Evolutionary conservation across 2,888 invertebrate species (phyloP).

Genomic region (Leucophenga maculata): DNA sequence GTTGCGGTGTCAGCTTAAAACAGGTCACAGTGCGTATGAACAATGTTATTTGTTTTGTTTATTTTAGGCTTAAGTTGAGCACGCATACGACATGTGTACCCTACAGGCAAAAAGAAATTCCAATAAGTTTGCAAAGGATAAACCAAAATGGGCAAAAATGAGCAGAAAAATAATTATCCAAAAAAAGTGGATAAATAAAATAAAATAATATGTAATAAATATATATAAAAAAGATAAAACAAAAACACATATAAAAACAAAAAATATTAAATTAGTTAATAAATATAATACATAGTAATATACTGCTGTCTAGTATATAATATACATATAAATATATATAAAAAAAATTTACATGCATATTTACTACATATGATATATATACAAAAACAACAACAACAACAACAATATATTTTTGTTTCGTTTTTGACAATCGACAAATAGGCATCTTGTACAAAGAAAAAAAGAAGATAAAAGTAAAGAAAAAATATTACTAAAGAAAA

Average conservation of each 20-base stretch:
- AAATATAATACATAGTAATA: not conserved
- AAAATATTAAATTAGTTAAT: slow-evolving; percentile 27
- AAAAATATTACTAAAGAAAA: slow-evolving; percentile 42
- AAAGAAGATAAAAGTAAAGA: slow-evolving; percentile 39
- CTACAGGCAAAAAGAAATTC: not conserved
- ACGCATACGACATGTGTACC: too few species aligned
- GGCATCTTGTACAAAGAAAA: slow-evolving; percentile 72
- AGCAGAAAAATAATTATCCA: slow-evolving; percentile 14
- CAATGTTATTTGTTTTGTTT: not conserved
- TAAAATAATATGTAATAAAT: slow-evolving; percentile 29
- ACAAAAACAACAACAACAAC: slow-evolving; percentile 35
- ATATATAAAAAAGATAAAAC: slow-evolving; percentile 29
- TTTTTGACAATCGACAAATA: slow-evolving; percentile 74
- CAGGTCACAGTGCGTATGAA: not conserved
- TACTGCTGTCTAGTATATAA: slow-evolving; percentile 14
- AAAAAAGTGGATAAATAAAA: not conserved
- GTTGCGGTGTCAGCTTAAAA: too few species aligned
- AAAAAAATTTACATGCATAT: slow-evolving; percentile 50
- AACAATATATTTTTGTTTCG: slow-evolving; percentile 64
- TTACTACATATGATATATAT: slow-evolving; percentile 21
- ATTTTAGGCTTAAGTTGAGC: not conserved
- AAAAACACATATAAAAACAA: slow-evolving; percentile 39
- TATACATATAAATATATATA: slow-evolving; percentile 38
- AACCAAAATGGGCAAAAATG: slow-evolving; percentile 5
- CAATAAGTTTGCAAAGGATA: not conserved